phyloP scores from a whole-genome alignment of 2,888 invertebrate species.

The Synanthedon vespiformis region DNA sequence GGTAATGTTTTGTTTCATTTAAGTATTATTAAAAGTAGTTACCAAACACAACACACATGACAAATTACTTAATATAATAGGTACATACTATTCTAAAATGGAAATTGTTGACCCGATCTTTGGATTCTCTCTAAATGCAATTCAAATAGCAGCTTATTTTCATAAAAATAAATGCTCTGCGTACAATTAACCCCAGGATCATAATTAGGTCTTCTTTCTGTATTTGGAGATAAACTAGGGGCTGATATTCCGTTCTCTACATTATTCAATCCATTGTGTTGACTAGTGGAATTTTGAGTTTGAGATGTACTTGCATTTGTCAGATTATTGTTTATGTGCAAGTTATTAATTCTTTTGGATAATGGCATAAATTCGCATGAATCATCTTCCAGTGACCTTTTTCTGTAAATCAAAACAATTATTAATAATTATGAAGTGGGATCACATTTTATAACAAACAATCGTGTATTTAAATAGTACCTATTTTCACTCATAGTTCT shows the following conservation, averaged over 20 bases:
- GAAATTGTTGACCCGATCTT: constrained; percentile 70
- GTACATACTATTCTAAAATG: constrained; percentile 25
- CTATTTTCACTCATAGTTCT: constrained; percentile 62
- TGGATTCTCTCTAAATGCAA: constrained; percentile 84
- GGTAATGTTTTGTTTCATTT: too few relatives aligned
- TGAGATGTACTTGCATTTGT: constrained; percentile 27
- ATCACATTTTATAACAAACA: background rate
- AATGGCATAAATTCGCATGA: constrained; percentile 86
- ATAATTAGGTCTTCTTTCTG: constrained; percentile 67
- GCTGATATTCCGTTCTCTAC: constrained; percentile 42
- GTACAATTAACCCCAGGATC: constrained; percentile 80
- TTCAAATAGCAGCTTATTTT: constrained; percentile 88
- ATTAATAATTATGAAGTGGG: background rate
- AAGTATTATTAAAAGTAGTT: too few relatives aligned
- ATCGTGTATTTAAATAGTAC: constrained; percentile 19
- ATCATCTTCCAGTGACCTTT: constrained; percentile 82
- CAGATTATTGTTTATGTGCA: constrained; percentile 79
- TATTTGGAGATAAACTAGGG: constrained; percentile 37
- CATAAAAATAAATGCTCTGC: constrained; percentile 89
- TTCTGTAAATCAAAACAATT: constrained; percentile 63
- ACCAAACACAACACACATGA: background rate
- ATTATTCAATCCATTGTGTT: constrained; percentile 30
- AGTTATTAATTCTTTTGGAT: constrained; percentile 90
- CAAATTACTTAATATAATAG: background rate
- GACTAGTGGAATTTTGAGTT: constrained; percentile 33